Percentiles rank a stretch among this genome's conserved stretches.
Conservation (phyloP, 1,140 invertebrate species). For the Zaprionus ornatus region DNA sequence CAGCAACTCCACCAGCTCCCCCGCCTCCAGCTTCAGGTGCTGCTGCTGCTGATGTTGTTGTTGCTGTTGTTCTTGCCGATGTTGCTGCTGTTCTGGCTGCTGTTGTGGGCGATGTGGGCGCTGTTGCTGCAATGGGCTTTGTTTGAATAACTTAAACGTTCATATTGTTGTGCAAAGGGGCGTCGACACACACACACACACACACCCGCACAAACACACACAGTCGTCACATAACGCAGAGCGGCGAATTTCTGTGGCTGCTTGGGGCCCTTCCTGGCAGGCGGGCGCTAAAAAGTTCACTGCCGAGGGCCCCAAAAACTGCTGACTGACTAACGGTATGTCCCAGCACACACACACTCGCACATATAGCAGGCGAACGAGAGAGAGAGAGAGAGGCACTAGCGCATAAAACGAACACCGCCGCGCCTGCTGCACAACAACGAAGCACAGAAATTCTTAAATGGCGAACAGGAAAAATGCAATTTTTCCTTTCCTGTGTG, state of each 20-base stretch:
- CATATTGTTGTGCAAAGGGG: constrained; percentile 38
- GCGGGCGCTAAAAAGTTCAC: constrained; percentile 62
- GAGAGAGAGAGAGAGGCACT: constrained; percentile 12
- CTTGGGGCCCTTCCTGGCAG: constrained; percentile 50
- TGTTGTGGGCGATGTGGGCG: constrained; percentile 47
- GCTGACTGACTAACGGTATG: constrained; percentile 43
- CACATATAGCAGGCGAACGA: neutral
- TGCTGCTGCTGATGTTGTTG: constrained; percentile 12
- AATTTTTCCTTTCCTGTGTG: constrained; percentile 57
- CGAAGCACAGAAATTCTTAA: constrained; percentile 35
- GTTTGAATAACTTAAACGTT: constrained; percentile 21
- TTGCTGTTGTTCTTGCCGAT: constrained; percentile 2
- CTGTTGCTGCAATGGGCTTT: constrained; percentile 45
- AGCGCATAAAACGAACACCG: constrained; percentile 22
- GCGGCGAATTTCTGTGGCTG: constrained; percentile 32
- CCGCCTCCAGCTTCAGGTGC: constrained; percentile 12
- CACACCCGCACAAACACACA: constrained; percentile 15
- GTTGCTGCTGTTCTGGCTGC: constrained; percentile 8
- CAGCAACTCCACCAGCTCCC: constrained; percentile 13
- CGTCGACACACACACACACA: constrained; percentile 54
- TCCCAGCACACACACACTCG: constrained; percentile 10
- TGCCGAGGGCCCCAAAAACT: constrained; percentile 64
- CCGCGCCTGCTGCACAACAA: constrained; percentile 23
- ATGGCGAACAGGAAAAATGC: constrained; percentile 67
- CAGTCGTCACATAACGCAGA: constrained; percentile 16